Percentiles rank a stretch among this genome's conserved stretches.
These are phyloP conservation scores for Scomber scombrus DNA, from an alignment of 2,113 vertebrate genomes.

Conservation along the genomic window DNA sequence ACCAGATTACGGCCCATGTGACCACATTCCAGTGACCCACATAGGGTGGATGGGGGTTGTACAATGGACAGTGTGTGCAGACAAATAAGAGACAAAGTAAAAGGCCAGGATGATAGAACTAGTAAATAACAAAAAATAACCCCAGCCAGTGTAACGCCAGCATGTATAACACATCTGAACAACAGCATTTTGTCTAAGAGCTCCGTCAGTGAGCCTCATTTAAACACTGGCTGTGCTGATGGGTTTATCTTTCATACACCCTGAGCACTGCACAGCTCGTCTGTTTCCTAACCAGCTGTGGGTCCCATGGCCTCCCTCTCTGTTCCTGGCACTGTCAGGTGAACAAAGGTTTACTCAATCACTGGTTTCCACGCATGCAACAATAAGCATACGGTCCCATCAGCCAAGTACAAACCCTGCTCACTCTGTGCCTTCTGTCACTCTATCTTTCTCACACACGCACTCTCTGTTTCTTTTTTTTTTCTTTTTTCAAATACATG, in stretches of 20 bases:
- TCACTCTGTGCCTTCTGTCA: constrained; percentile 7
- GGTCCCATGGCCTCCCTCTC: constrained; percentile 52
- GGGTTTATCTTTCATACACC: constrained; percentile 62
- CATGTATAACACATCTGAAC: constrained; percentile 32
- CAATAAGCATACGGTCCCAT: constrained; percentile 43
- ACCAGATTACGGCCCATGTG: constrained; percentile 66
- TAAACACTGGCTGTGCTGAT: constrained; percentile 57
- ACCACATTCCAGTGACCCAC: constrained; percentile 69
- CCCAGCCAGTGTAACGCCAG: not conserved
- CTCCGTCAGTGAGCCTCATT: constrained; percentile 38
- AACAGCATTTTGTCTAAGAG: constrained; percentile 38
- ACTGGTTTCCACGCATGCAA: constrained; percentile 43
- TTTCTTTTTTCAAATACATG: not conserved
- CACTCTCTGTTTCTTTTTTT: constrained; percentile 7
- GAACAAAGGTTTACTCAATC: constrained; percentile 65
- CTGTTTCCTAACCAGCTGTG: constrained; percentile 71
- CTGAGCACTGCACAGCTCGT: constrained; percentile 58
- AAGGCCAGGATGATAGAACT: not conserved
- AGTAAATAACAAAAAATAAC: constrained; percentile 21
- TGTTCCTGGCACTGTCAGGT: constrained; percentile 50
- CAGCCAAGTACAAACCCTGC: constrained; percentile 45
- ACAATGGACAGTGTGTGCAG: not conserved
- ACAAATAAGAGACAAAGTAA: constrained; percentile 21
- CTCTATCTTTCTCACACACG: not conserved
- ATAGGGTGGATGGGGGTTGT: not conserved